phyloP scores from a whole-genome alignment of 2,797 vertebrate genomes.

The Staurois parvus region DNA sequence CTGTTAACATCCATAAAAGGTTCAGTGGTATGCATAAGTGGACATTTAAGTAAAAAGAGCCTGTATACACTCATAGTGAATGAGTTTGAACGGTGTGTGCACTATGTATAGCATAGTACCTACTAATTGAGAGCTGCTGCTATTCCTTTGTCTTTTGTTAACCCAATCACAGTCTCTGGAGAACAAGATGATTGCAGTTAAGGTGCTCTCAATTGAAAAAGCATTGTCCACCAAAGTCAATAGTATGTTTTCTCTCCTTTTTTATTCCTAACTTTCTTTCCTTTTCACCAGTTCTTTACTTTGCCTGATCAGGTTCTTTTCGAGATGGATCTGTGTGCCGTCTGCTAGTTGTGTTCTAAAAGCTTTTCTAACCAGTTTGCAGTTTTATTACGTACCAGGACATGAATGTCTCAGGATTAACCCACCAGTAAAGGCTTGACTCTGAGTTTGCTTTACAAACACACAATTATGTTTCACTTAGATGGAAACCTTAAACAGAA shows the following conservation, averaged over 20 bases:
- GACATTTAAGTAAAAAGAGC: too few species aligned
- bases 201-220: constrained; percentile 45
- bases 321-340: constrained; percentile 45
- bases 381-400: constrained; percentile 4
- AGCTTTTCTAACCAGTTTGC: constrained; percentile 44
- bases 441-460: constrained; percentile 22
- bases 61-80: too few species aligned
- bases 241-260: constrained; percentile 4
- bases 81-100: too few species aligned
- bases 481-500: not conserved
- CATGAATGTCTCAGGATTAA: constrained; percentile 16
- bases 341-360: constrained; percentile 21
- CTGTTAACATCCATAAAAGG: too few species aligned
- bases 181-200: not conserved
- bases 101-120: too few species aligned
- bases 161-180: not conserved
- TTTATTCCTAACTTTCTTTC: not conserved
- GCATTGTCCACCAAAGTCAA: not conserved
- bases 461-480: not conserved
- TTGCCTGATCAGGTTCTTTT: constrained; percentile 36
- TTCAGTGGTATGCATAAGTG: too few species aligned
- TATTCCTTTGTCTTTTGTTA: not conserved
- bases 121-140: too few species aligned
- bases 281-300: constrained; percentile 33
- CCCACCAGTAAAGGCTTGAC: constrained; percentile 22